Conservation (phyloP, 2,797 vertebrate genomes). For the Sciurus carolinensis region DNA sequence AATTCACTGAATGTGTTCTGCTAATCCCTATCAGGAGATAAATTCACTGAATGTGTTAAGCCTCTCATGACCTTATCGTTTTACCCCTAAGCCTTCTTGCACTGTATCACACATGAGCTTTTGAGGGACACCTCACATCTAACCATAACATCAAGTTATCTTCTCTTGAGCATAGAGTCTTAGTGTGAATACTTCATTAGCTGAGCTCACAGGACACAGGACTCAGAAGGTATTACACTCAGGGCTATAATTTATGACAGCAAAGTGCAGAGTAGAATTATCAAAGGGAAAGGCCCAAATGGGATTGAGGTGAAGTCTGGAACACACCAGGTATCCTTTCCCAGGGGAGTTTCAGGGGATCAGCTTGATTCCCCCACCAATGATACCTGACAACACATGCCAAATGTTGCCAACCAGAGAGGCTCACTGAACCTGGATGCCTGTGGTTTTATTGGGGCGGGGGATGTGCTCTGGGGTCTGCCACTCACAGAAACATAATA, state of each 20-base stretch:
- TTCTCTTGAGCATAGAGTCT: too few species aligned
- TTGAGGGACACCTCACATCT: too few species aligned
- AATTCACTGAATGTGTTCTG: too few species aligned
- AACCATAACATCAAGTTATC: too few species aligned
- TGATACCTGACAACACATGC: too few species aligned
- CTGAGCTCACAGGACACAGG: not conserved
- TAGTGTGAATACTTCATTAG: not conserved
- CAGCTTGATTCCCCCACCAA: too few species aligned
- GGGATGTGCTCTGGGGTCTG: too few species aligned
- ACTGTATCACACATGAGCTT: too few species aligned
- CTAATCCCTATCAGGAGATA: too few species aligned
- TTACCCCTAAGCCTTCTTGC: too few species aligned
- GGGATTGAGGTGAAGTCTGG: not conserved
- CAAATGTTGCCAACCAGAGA: not conserved
- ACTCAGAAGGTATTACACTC: not conserved
- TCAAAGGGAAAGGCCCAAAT: not conserved
- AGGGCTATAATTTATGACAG: not conserved
- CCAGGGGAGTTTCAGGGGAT: not conserved
- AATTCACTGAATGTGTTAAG: too few species aligned
- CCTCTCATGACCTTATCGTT: too few species aligned
- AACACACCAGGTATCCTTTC: not conserved
- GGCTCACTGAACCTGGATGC: not conserved
- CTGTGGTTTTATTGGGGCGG: rapidly evolving
- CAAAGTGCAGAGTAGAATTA: not conserved
- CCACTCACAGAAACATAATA: not conserved